Percentiles rank a stretch among this genome's conserved stretches.
These are phyloP conservation scores for Brachionus plicatilis DNA, from an alignment of 1,140 invertebrate species.

Conservation along the genomic window DNA sequence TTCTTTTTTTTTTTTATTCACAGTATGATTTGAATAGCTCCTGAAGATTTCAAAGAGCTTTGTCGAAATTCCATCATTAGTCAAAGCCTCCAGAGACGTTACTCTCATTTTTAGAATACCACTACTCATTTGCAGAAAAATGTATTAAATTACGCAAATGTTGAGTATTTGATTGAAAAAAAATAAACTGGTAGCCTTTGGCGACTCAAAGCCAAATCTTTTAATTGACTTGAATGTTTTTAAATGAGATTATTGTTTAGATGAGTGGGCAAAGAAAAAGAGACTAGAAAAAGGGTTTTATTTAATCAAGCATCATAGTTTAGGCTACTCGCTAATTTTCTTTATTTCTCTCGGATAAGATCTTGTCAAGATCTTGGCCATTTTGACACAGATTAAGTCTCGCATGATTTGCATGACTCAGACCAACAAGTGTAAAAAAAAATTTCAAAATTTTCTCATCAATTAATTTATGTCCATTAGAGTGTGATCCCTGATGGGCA, in stretches of 20 bases:
- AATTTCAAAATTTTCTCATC: not conserved
- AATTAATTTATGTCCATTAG: not conserved
- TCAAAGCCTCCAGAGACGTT: not conserved
- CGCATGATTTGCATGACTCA: not conserved
- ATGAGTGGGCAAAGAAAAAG: not conserved
- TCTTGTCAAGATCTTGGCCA: not conserved
- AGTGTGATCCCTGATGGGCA: not conserved
- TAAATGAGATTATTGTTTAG: not conserved
- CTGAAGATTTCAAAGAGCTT: not conserved
- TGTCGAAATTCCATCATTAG: not conserved
- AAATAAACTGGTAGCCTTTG: not conserved
- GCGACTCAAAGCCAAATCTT: not conserved
- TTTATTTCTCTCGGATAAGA: not conserved
- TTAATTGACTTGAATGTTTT: not conserved
- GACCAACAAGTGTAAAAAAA: not conserved
- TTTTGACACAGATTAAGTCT: not conserved
- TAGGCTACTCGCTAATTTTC: not conserved
- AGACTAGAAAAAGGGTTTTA: not conserved
- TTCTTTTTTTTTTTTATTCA: not conserved
- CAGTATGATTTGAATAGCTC: conserved; percentile 10
- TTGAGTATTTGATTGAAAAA: not conserved
- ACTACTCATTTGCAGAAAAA: not conserved
- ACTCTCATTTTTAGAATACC: not conserved
- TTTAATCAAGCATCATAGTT: not conserved
- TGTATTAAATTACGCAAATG: not conserved